Percentiles rank a stretch among this genome's conserved stretches.
These are phyloP conservation scores for Equus quagga DNA, from an alignment of 2,113 vertebrate genomes.

Conservation along the genomic window DNA sequence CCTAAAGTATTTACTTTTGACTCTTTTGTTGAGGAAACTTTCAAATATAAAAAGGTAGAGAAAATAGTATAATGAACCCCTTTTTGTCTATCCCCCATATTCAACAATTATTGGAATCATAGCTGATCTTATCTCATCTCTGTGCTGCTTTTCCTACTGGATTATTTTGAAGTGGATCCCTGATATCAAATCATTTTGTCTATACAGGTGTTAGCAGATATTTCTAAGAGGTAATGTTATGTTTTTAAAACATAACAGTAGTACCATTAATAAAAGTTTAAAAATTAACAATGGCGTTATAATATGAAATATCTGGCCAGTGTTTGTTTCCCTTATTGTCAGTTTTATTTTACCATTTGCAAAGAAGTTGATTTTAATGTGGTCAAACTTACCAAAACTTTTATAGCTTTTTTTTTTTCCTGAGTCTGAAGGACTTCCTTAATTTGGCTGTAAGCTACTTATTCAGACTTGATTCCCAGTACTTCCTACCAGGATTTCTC, in stretches of 20 bases:
- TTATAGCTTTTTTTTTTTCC: not conserved
- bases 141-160: not conserved
- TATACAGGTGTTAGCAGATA: not conserved
- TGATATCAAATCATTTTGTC: constrained; percentile 24
- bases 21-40: not conserved
- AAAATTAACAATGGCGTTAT: not conserved
- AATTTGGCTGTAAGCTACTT: not conserved
- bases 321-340: constrained; percentile 21
- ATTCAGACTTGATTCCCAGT: not conserved
- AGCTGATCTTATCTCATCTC: constrained; percentile 4
- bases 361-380: constrained; percentile 24
- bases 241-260: not conserved
- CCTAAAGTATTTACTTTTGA: not conserved
- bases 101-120: not conserved
- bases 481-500: not conserved
- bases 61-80: not conserved
- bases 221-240: not conserved
- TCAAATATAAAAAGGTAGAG: constrained; percentile 3
- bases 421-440: not conserved
- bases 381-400: constrained; percentile 1
- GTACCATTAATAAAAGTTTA: not conserved
- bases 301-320: not conserved
- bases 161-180: constrained; percentile 31
- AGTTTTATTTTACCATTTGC: constrained; percentile 41
- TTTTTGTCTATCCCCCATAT: not conserved